Percentiles rank a stretch among this genome's conserved stretches.
Evolutionary conservation across 1,140 invertebrate species (phyloP).

Genomic region (Melipona quadrifasciata): DNA sequence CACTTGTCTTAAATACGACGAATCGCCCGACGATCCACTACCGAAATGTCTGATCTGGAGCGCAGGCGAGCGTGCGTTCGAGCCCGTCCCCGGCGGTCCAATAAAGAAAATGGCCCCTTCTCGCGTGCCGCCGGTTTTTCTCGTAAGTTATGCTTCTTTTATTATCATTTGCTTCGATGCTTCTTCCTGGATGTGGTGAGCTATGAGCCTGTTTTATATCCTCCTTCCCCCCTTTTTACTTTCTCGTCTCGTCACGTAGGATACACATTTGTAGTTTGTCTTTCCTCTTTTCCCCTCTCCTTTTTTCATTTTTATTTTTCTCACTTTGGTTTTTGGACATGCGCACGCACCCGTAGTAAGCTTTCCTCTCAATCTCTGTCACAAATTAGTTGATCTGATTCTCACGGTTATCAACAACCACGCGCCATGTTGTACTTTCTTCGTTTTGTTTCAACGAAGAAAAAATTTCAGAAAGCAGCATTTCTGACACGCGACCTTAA

Average conservation of each 20-base stretch:
- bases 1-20: constrained; percentile 65
- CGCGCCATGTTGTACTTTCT: too few species aligned
- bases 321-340: constrained; percentile 61
- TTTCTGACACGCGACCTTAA: neutral
- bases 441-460: neutral
- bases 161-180: constrained; percentile 81
- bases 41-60: constrained; percentile 77
- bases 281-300: neutral
- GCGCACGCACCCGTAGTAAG: constrained; percentile 66
- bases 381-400: neutral
- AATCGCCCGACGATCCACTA: constrained; percentile 69
- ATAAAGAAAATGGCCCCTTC: constrained; percentile 78
- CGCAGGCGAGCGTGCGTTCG: constrained; percentile 77
- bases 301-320: neutral
- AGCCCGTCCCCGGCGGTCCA: constrained; percentile 73
- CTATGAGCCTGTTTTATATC: constrained; percentile 55
- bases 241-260: constrained; percentile 15
- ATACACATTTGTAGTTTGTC: neutral
- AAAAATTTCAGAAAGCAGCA: too few species aligned
- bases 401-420: neutral
- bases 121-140: constrained; percentile 80
- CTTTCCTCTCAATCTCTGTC: constrained; percentile 16
- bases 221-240: neutral
- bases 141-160: constrained; percentile 83
- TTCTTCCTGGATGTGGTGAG: constrained; percentile 72